These are phyloP conservation scores for Papilio machaon DNA, from an alignment of 1,140 invertebrate genomes.

Conservation along the genomic window DNA sequence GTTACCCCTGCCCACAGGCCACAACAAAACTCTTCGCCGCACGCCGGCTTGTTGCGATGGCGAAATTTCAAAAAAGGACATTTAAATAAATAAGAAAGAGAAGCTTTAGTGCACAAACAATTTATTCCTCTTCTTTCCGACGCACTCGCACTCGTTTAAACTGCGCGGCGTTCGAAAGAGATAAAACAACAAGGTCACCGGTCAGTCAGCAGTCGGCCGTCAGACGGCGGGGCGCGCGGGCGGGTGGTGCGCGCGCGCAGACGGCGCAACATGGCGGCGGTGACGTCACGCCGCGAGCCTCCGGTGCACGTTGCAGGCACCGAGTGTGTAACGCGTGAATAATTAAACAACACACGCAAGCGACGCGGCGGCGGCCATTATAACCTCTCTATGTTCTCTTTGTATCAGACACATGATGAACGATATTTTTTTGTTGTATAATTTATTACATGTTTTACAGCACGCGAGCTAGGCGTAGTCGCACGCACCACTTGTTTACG, in stretches of 20 bases:
- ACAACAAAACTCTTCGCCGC: conserved; percentile 59
- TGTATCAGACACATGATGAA: conserved; percentile 23
- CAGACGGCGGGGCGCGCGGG: conserved; percentile 71
- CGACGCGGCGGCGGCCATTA: conserved; percentile 38
- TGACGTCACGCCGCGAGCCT: conserved; percentile 70
- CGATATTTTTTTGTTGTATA: conserved; percentile 21
- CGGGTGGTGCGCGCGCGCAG: conserved; percentile 65
- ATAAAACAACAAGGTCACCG: conserved; percentile 76
- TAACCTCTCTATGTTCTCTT: conserved; percentile 25
- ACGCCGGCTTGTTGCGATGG: conserved; percentile 60
- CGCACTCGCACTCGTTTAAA: conserved; percentile 45
- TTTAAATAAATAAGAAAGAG: conserved; percentile 73
- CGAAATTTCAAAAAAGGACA: conserved; percentile 66
- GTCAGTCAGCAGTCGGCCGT: conserved; percentile 77
- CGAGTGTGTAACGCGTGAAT: conserved; percentile 56
- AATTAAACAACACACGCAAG: conserved; percentile 45
- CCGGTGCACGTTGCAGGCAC: conserved; percentile 62
- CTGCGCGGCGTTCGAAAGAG: conserved; percentile 52
- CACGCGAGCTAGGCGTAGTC: conserved; percentile 15
- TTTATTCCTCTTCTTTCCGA: conserved; percentile 63
- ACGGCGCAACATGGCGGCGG: conserved; percentile 66
- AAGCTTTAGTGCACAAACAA: conserved; percentile 75
- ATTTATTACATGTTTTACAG: conserved; percentile 28
- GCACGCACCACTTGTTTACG: conserved; percentile 20
- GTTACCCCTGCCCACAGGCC: conserved; percentile 60